Evolutionary conservation across 2,888 invertebrate species (phyloP).

Genomic region (Reticulitermes lucifugus): DNA sequence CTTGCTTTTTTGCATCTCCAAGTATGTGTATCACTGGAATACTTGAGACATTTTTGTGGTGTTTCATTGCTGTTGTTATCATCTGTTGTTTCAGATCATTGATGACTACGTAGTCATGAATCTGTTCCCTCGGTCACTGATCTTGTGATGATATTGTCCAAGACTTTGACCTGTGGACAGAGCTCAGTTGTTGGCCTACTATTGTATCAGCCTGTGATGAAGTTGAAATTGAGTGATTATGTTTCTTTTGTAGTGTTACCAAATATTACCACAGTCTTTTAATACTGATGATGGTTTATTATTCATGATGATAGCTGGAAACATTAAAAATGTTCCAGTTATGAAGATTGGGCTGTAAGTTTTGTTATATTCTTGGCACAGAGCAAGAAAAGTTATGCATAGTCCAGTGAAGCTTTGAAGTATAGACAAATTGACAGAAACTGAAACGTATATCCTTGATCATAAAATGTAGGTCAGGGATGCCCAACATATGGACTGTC

Average conservation of each 20-base stretch:
- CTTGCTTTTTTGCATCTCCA: too few relatives aligned
- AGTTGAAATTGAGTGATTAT: background rate
- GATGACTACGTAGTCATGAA: conserved; percentile 86
- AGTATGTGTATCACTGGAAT: too few relatives aligned
- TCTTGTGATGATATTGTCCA: conserved; percentile 49
- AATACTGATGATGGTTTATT: background rate
- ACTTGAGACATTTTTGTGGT: background rate
- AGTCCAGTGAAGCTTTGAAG: too few relatives aligned
- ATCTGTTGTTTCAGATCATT: conserved; percentile 70
- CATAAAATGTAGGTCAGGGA: background rate
- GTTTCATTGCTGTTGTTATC: conserved; percentile 37
- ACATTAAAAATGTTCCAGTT: background rate
- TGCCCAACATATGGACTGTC: background rate
- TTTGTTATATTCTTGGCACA: background rate
- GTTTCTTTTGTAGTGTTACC: conserved; percentile 14
- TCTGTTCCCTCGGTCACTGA: conserved; percentile 78
- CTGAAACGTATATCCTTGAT: background rate
- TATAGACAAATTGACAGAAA: too few relatives aligned
- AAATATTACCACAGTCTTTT: conserved; percentile 15
- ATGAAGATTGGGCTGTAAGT: background rate
- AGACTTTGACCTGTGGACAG: background rate
- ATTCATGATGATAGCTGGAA: background rate
- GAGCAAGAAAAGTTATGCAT: background rate
- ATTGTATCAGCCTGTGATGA: conserved; percentile 33
- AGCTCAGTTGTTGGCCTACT: conserved; percentile 27